Evolutionary conservation across 2,113 vertebrate species (phyloP).

Genomic region (Lagopus leucura): DNA sequence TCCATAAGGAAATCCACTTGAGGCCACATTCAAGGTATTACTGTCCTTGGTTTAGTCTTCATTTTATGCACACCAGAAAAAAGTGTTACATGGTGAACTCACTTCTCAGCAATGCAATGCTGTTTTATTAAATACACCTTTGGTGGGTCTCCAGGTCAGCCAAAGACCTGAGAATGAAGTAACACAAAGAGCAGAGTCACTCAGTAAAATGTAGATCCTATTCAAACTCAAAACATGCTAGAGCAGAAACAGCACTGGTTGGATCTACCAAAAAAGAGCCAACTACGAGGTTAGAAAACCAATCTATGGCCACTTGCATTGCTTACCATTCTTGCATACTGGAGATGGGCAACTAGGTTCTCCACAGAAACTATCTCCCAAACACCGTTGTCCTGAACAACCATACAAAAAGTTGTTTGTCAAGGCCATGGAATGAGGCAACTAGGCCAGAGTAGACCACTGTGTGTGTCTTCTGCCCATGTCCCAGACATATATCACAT

Average conservation of each 20-base stretch:
- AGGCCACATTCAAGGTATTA: constrained; percentile 17
- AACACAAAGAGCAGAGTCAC: neutral
- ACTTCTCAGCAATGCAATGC: constrained; percentile 39
- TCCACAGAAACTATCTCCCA: neutral
- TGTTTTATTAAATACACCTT: constrained; percentile 61
- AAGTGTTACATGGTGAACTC: constrained; percentile 50
- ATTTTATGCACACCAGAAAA: constrained; percentile 27
- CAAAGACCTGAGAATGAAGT: neutral
- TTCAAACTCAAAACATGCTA: neutral
- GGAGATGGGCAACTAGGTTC: neutral
- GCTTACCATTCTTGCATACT: rapidly evolving
- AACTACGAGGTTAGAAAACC: neutral
- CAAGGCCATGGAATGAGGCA: neutral
- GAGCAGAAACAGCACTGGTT: neutral
- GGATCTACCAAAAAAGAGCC: neutral
- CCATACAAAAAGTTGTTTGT: neutral
- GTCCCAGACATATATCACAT: neutral
- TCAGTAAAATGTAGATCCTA: neutral
- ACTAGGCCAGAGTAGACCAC: neutral
- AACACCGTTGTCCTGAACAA: neutral
- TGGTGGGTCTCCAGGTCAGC: neutral
- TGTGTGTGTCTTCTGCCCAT: neutral
- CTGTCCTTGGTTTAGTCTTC: constrained; percentile 34
- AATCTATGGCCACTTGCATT: neutral
- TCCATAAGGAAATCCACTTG: constrained; percentile 48